Evolutionary conservation across 2,888 invertebrate species (phyloP), one percentile per base, ranked within the genome.

Genomic region (Ormyrus thymus): DNA sequence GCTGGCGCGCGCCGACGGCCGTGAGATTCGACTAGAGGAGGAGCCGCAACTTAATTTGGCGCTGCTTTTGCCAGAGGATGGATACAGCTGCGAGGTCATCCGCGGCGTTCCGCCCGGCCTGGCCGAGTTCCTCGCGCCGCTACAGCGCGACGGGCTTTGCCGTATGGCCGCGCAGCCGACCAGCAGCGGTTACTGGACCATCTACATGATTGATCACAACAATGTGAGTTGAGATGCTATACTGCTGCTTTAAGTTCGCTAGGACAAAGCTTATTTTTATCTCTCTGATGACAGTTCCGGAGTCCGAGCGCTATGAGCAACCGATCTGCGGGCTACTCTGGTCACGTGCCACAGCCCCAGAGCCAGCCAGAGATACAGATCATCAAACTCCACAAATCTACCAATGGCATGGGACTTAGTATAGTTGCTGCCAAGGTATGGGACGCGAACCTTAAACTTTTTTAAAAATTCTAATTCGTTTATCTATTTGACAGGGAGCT

Each of bases 371-470:
- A 96, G 87, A 91, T 97, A 79, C 95, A 96, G 88, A 93, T 95
- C 75, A 96, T 98, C 85, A 95, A 97, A 88, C 93, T 98, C 82
- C 95, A 97, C 89, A 98, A 99, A 91, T 97, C 97, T 86, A 95
- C 96, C 81, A 97, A 96, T 87, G 98, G 99, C 82, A 98, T 99
- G 96, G 99, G 99, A 10, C 93, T 99, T 85, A 98, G 98, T 87
- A 99, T 99, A 86, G 98, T 99, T 5, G 99, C 99, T 9, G 99
- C 99, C 46, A 98, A 98, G 93, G 96, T 96, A 87, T 29, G 2
- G 50, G 29, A 64, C 29, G 15, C 29, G 46, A 48, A 29, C 48
- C 9, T 1, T 2, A 10, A 50, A 50, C 5, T 55, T 55, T 55
- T 55, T 55, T 1, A 4, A n/a, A 55, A 55, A 55, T n/a, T 55